Evolutionary conservation across 2,888 invertebrate species (phyloP).

Genomic region (Leucoptera coffeella): DNA sequence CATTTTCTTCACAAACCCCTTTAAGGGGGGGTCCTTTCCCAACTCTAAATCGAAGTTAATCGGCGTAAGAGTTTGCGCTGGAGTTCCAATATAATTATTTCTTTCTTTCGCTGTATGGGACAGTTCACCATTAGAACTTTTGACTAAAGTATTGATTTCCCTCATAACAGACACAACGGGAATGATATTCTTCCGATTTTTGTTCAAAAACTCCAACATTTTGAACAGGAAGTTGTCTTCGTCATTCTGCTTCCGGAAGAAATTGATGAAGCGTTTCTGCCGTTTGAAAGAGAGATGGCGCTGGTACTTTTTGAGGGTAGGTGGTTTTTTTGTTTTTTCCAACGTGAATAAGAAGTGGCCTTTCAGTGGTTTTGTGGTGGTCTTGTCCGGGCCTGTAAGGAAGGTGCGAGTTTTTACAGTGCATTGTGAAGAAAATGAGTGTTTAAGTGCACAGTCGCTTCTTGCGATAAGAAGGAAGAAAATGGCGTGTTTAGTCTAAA

Average conservation of each 20-base stretch:
- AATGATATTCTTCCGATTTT: conserved; percentile 15
- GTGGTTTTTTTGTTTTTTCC: conserved; percentile 1
- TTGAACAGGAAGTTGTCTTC: conserved; percentile 17
- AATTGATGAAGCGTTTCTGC: conserved; percentile 19
- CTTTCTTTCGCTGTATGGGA: conserved; percentile 20
- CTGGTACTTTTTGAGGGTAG: too few species aligned
- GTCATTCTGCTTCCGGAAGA: conserved; percentile 12
- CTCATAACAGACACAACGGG: conserved; percentile 25
- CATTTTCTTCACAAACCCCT: conserved; percentile 18
- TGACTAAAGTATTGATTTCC: conserved; percentile 27
- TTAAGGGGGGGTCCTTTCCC: conserved; percentile 14
- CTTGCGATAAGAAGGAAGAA: too few species aligned
- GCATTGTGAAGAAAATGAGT: too few species aligned
- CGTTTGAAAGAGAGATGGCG: too few species aligned
- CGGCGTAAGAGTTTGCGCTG: conserved; percentile 12
- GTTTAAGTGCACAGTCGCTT: too few species aligned
- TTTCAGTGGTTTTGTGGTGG: conserved; percentile 2
- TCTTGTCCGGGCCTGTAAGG: too few species aligned
- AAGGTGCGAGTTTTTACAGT: too few species aligned
- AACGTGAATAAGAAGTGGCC: conserved; percentile 3
- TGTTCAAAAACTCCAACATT: conserved; percentile 19
- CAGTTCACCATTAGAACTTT: conserved; percentile 20
- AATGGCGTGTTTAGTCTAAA: too few species aligned
- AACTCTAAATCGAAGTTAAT: conserved; percentile 19
- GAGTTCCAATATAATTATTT: conserved; percentile 22